Evolutionary conservation across 1,140 invertebrate genomes (phyloP), one percentile per base, ranked within the genome.

Genomic region (Lordiphosa mommai): DNA sequence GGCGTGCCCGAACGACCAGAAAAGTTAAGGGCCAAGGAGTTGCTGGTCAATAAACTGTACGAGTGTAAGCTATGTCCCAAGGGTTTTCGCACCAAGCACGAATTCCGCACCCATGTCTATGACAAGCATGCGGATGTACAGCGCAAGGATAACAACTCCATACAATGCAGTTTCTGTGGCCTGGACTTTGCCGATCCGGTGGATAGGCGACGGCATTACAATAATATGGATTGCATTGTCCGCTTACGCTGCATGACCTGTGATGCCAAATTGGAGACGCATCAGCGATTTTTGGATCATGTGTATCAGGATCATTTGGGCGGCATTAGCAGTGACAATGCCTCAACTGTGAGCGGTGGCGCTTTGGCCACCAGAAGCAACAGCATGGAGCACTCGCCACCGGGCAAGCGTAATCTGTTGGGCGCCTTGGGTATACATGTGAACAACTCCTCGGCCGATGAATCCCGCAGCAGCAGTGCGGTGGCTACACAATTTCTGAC

Each of bases 211-310:
- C 88, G 88, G 2, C 88, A 89, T 38, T 89, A 88, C 48, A 89
- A 88, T 49, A 89, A 89, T 41, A 88, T 89, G 82, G 88, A 88
- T 20, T 89, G 88, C 41, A 89, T 89, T 55, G 85, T 88, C 2
- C 72, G 76, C 2, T 23, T 89, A 20, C 82, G 86, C n/a, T 89
- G 88, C 63, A 84, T 87, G 63, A 89, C 88, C 8, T 89, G 88
- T 29, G 82, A 89, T 32, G 82, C 74, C 12, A 88, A 89, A 43
- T 61, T 89, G 53, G 87, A 88, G 49, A 86, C 72, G 30, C 85
- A 89, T 56, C 80, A 89, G 47, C 74, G 73, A 1, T 89, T 88
- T 53, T 63, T 89, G 17, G 88, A 89, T 5, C 88, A 89, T 32
- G 88, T 89, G 37, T 89, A 89, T 57, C 77, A 86, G 55, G 79